Percentiles rank a stretch among this genome's conserved stretches.
These are phyloP conservation scores for Poeciliopsis infans DNA, from an alignment of 2,797 vertebrate species.

Conservation along the genomic window DNA sequence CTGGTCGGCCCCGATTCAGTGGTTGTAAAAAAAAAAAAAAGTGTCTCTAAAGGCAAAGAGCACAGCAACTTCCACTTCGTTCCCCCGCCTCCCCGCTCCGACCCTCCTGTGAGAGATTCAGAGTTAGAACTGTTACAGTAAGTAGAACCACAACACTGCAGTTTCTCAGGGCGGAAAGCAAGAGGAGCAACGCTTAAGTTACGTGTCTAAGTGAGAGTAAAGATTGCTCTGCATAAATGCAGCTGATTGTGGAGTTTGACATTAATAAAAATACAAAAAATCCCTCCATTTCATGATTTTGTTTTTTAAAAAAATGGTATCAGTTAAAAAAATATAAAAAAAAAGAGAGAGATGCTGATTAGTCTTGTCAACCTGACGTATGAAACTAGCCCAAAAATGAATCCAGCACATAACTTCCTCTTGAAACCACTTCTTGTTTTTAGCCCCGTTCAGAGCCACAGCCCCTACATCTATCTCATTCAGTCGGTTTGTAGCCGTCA, in stretches of 20 bases:
- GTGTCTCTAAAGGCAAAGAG: slow-evolving; percentile 52
- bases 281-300: not conserved
- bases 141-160: slow-evolving; percentile 38
- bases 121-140: slow-evolving; percentile 35
- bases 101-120: not conserved
- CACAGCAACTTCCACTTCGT: slow-evolving; percentile 9
- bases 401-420: slow-evolving; percentile 3
- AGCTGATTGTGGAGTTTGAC: slow-evolving; percentile 41
- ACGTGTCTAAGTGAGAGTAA: slow-evolving; percentile 24
- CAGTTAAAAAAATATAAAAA: not conserved
- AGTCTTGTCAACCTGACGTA: slow-evolving; percentile 12
- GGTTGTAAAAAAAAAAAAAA: slow-evolving; percentile 24
- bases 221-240: slow-evolving; percentile 42
- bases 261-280: not conserved
- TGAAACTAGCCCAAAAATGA: not conserved
- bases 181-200: slow-evolving; percentile 33
- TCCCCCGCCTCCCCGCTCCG: not conserved
- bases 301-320: not conserved
- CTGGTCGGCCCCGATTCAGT: slow-evolving; percentile 42
- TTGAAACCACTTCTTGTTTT: slow-evolving; percentile 9
- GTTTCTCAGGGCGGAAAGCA: slow-evolving; percentile 52
- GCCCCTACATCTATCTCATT: not conserved
- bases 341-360: not conserved
- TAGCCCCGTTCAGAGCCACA: not conserved
- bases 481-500: not conserved